These are phyloP conservation scores for Sciaenops ocellatus DNA, from an alignment of 2,797 vertebrate species.

Conservation along the genomic window DNA sequence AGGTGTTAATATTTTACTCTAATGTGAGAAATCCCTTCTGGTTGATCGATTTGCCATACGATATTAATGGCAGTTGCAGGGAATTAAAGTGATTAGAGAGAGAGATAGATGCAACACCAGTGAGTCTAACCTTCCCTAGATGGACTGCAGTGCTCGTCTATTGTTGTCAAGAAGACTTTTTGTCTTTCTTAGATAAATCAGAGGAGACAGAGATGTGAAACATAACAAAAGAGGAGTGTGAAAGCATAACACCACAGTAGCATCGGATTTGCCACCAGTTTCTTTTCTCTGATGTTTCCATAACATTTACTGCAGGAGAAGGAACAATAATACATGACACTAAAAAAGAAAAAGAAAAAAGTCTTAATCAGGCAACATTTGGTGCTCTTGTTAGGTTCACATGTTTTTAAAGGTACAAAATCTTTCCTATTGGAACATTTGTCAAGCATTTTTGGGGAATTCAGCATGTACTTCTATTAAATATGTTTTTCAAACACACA, in stretches of 20 bases:
- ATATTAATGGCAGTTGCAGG: slow-evolving; percentile 30
- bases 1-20: slow-evolving; percentile 54
- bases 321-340: neutral
- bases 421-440: slow-evolving; percentile 10
- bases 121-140: slow-evolving; percentile 5
- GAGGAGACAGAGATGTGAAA: slow-evolving; percentile 17
- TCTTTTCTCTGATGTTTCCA: neutral
- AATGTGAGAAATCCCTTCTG: slow-evolving; percentile 41
- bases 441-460: slow-evolving; percentile 6
- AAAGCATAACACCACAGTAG: slow-evolving; percentile 8
- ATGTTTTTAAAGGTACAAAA: slow-evolving; percentile 2
- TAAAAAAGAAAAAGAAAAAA: neutral
- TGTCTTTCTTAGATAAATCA: slow-evolving; percentile 20
- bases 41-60: slow-evolving; percentile 36
- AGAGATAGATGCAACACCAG: slow-evolving; percentile 21
- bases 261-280: neutral
- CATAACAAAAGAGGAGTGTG: slow-evolving; percentile 4
- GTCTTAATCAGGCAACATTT: neutral
- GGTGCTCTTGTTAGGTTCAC: neutral
- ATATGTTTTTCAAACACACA: slow-evolving; percentile 19
- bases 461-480: neutral
- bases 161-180: slow-evolving; percentile 6
- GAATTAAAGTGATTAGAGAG: slow-evolving; percentile 53
- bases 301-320: neutral
- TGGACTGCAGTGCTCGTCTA: neutral